A percentile compares a stretch with the other conserved stretches of the same genome.
Conservation (phyloP, 23 tunicate species). For the Phallusia fumigata region DNA sequence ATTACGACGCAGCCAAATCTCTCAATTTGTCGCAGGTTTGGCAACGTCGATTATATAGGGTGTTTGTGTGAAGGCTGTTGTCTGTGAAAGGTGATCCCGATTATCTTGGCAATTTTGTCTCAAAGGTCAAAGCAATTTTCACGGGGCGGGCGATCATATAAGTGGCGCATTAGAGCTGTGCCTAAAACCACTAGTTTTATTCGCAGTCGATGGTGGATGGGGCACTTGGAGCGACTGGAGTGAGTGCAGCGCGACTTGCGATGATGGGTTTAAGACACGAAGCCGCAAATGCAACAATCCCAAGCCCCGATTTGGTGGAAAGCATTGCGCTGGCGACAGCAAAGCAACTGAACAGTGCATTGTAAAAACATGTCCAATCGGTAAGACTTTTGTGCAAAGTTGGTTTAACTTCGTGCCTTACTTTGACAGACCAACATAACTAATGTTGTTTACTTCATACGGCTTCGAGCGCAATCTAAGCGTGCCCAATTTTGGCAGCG, state of each 20-base stretch:
- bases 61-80: no score
- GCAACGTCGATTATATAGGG: no score
- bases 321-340: slow-evolving; percentile 48
- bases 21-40: no score
- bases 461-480: background rate
- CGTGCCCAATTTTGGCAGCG: slow-evolving; percentile 13
- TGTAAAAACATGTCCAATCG: slow-evolving; percentile 66
- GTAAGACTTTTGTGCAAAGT: slow-evolving; percentile 34
- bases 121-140: background rate
- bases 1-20: no score
- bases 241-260: slow-evolving; percentile 68
- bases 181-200: background rate
- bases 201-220: slow-evolving; percentile 83
- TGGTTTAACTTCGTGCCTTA: background rate
- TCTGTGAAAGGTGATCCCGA: no score
- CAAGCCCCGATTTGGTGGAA: slow-evolving; percentile 77
- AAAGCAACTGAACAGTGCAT: slow-evolving; percentile 45
- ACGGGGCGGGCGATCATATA: background rate
- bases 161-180: background rate
- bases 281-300: slow-evolving; percentile 83
- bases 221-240: slow-evolving; percentile 67
- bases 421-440: background rate
- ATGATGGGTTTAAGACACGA: slow-evolving; percentile 57
- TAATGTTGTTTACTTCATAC: background rate
- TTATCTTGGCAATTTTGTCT: background rate